These are phyloP conservation scores for Amphibalanus amphitrite DNA, from an alignment of 1,140 invertebrate species.

Conservation along the genomic window DNA sequence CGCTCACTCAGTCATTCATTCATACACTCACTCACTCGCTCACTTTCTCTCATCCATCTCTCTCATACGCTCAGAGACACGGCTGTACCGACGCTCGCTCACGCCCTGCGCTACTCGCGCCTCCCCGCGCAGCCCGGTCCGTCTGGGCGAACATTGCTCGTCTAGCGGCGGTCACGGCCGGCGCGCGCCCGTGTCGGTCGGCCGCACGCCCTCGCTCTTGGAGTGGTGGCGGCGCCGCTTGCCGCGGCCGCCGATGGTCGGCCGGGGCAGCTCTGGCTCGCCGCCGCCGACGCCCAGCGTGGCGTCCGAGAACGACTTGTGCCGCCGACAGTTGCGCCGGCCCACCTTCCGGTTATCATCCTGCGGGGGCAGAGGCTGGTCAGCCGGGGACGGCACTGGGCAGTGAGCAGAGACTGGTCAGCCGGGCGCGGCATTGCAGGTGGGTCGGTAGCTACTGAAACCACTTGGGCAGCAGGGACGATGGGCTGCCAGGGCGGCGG, in stretches of 20 bases:
- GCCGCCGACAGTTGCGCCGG: background rate
- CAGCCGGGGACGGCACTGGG: no score
- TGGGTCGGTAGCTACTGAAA: no score
- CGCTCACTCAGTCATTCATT: no score
- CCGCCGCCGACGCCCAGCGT: background rate
- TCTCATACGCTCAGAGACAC: background rate
- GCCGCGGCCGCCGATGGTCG: background rate
- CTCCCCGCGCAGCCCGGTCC: no score
- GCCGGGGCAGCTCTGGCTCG: background rate
- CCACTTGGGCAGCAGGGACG: no score
- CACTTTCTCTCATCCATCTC: background rate
- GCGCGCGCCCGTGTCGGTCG: background rate
- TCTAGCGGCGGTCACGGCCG: background rate
- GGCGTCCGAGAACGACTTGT: conserved; percentile 1
- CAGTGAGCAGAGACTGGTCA: no score
- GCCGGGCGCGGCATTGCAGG: no score
- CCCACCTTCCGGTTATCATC: background rate
- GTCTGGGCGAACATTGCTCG: background rate
- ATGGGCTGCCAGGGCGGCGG: no score
- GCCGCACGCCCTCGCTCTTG: background rate
- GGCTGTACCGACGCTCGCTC: no score
- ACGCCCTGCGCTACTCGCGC: no score
- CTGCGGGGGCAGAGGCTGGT: background rate
- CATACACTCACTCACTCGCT: no score
- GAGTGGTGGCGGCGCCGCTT: background rate